Conservation (phyloP, 2,888 invertebrate genomes). For the Matsumyia berberina region DNA sequence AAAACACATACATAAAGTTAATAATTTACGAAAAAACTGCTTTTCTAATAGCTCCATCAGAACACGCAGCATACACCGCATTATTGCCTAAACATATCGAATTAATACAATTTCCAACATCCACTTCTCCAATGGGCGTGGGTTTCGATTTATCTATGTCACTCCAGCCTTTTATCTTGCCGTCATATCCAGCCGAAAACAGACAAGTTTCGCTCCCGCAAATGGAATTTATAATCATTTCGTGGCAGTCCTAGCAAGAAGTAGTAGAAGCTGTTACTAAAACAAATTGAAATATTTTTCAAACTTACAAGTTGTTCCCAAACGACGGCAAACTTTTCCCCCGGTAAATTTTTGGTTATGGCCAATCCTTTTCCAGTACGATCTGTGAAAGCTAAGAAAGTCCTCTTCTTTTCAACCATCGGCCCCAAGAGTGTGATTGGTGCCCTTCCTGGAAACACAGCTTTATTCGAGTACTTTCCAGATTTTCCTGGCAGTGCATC, state of each 20-base stretch:
- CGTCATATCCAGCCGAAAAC: constrained; percentile 83
- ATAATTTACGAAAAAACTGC: constrained; percentile 79
- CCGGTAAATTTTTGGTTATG: constrained; percentile 80
- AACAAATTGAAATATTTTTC: constrained; percentile 28
- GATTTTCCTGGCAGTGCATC: constrained; percentile 80
- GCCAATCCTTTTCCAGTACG: constrained; percentile 82
- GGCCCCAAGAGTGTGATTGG: constrained; percentile 82
- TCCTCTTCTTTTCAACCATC: constrained; percentile 78
- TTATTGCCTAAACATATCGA: constrained; percentile 80
- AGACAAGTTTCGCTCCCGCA: constrained; percentile 80
- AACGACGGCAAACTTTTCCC: constrained; percentile 79
- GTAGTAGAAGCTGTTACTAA: not conserved
- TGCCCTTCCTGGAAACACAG: constrained; percentile 82
- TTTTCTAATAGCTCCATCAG: constrained; percentile 81
- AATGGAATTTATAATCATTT: constrained; percentile 83
- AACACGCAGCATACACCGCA: constrained; percentile 80
- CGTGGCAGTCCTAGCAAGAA: constrained; percentile 81
- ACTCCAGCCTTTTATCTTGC: constrained; percentile 83
- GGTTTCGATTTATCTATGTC: constrained; percentile 79
- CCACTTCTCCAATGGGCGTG: constrained; percentile 80
- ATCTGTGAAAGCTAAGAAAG: constrained; percentile 82
- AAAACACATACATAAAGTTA: not conserved
- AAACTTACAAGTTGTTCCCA: constrained; percentile 78
- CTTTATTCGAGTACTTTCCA: constrained; percentile 83
- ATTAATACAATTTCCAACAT: constrained; percentile 82